Evolutionary conservation across 2,797 vertebrate species (phyloP).

Genomic region (Premnoplex brunnescens): DNA sequence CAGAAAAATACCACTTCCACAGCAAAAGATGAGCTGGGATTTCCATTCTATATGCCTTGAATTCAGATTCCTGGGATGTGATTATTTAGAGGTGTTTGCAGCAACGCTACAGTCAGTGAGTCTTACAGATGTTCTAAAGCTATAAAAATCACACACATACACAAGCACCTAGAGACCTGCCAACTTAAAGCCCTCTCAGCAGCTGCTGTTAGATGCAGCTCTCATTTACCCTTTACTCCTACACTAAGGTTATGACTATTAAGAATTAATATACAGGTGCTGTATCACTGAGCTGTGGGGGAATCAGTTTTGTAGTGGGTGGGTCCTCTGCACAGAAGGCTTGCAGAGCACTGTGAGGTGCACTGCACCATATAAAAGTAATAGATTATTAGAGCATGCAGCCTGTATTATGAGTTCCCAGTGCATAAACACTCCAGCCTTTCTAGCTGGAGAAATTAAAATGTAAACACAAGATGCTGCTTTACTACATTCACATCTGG

Average conservation of each 20-base stretch:
- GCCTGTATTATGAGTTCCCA: background rate
- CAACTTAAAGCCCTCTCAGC: background rate
- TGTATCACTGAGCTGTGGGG: background rate
- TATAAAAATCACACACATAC: background rate
- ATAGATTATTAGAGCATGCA: constrained; percentile 25
- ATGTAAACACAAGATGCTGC: constrained; percentile 69
- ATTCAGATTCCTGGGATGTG: background rate
- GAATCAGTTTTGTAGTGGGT: background rate
- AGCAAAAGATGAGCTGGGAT: background rate
- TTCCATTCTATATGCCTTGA: constrained; percentile 28
- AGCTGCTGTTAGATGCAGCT: background rate
- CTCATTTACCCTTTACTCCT: constrained; percentile 28
- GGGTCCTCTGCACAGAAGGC: background rate
- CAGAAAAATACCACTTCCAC: background rate
- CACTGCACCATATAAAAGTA: background rate
- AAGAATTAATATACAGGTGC: constrained; percentile 14
- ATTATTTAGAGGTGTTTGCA: constrained; percentile 22
- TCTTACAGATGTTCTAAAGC: constrained; percentile 37
- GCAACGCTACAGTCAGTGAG: background rate
- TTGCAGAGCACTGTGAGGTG: background rate
- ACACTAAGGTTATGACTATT: background rate
- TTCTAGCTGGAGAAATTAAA: constrained; percentile 63
- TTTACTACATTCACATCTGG: constrained; percentile 64
- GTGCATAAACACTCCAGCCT: constrained; percentile 14
- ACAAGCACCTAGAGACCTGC: background rate